Evolutionary conservation across 37 sponge, comb jelly and placozoan species (phyloP).

Genomic region (Beroe ovata): DNA sequence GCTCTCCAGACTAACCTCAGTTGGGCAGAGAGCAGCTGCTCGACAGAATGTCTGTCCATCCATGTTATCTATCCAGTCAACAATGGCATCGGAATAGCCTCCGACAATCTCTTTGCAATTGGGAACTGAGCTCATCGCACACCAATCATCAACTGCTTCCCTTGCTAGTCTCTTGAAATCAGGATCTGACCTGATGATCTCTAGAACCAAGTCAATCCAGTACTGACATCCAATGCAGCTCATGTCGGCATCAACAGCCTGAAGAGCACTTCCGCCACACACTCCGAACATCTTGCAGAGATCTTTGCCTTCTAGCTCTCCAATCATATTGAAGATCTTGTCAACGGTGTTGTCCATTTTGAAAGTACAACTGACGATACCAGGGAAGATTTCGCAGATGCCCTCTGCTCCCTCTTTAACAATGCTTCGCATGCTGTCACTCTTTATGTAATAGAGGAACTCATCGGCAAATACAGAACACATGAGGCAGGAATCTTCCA

Average conservation of each 20-base stretch:
- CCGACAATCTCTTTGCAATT: background rate
- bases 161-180: background rate
- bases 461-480: slow-evolving; percentile 22
- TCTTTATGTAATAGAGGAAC: background rate
- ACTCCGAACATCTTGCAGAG: background rate
- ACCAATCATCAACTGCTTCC: slow-evolving; percentile 8
- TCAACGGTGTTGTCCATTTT: background rate
- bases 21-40: background rate
- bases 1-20: background rate
- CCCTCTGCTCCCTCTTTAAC: slow-evolving; percentile 3
- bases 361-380: background rate
- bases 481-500: slow-evolving; percentile 4
- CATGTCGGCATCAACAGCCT: background rate
- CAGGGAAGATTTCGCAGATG: background rate
- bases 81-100: background rate
- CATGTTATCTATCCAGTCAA: background rate
- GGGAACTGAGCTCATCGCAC: background rate
- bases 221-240: background rate
- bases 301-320: background rate
- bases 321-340: background rate
- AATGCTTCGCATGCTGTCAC: background rate
- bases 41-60: slow-evolving; percentile 2
- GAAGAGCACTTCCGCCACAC: background rate
- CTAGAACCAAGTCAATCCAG: background rate
- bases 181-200: background rate